A percentile compares a stretch with the other conserved stretches of the same genome.
Evolutionary conservation across 2,888 invertebrate genomes (phyloP).

Genomic region (Noctua janthe): DNA sequence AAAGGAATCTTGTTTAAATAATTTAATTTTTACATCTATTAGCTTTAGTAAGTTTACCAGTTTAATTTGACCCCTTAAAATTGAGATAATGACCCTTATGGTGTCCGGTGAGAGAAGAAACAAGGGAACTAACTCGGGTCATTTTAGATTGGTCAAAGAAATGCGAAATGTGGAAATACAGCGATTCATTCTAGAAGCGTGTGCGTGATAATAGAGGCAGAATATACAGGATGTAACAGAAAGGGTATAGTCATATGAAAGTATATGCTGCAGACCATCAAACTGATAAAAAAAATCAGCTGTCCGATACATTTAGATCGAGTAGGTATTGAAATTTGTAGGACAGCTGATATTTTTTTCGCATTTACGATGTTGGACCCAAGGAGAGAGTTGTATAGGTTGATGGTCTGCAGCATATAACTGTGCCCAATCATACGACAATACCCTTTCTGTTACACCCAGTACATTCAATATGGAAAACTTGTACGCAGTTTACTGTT

Average conservation of each 20-base stretch:
- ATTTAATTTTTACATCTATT: constrained; percentile 35
- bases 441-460: too few species aligned
- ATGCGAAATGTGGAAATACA: constrained; percentile 43
- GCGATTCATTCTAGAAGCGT: constrained; percentile 2
- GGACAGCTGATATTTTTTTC: too few species aligned
- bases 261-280: too few species aligned
- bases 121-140: constrained; percentile 6
- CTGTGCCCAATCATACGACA: too few species aligned
- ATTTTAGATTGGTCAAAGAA: constrained; percentile 35
- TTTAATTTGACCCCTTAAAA: not conserved
- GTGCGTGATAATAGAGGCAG: not conserved
- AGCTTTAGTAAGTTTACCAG: constrained; percentile 14
- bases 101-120: constrained; percentile 3
- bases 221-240: too few species aligned
- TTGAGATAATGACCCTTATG: constrained; percentile 8
- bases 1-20: constrained; percentile 13
- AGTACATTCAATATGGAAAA: not conserved
- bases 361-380: too few species aligned
- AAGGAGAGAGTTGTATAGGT: too few species aligned
- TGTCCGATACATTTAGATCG: too few species aligned
- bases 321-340: too few species aligned
- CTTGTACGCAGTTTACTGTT: not conserved
- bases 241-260: too few species aligned
- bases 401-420: too few species aligned
- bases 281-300: too few species aligned